Conservation (phyloP, 2,888 invertebrate species). For the Polylopha cassiicola region DNA sequence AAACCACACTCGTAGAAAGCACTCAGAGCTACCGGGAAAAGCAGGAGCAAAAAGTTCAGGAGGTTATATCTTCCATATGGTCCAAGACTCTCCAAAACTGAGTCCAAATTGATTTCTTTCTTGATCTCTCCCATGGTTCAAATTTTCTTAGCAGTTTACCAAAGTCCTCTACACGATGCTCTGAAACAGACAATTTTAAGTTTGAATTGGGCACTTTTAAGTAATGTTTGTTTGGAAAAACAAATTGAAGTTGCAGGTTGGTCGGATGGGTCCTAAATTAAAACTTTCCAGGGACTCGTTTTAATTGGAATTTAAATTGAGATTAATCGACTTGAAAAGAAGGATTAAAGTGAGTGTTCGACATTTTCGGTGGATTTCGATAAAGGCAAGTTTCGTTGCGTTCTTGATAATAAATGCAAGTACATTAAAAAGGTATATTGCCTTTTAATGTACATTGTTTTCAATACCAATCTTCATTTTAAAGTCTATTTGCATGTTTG, state of each 20-base stretch:
- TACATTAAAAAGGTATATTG: no score
- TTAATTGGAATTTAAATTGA: no score
- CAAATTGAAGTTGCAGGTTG: slow-evolving; percentile 7
- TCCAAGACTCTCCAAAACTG: slow-evolving; percentile 63
- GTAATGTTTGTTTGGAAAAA: not conserved
- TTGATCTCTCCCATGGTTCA: slow-evolving; percentile 52
- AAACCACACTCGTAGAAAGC: slow-evolving; percentile 69
- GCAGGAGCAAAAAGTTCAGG: slow-evolving; percentile 60
- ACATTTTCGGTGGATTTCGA: no score
- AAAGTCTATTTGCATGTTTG: no score
- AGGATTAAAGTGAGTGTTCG: no score
- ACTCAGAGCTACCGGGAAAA: slow-evolving; percentile 62
- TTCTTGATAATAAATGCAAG: no score
- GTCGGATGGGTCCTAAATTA: slow-evolving; percentile 22
- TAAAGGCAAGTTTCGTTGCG: no score
- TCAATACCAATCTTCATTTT: no score
- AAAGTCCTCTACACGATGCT: no score
- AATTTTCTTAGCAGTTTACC: slow-evolving; percentile 10
- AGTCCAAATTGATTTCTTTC: slow-evolving; percentile 70
- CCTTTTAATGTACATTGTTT: no score
- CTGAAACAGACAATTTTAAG: slow-evolving; percentile 8
- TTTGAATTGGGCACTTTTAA: not conserved
- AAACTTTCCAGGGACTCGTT: no score
- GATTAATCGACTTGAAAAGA: no score
- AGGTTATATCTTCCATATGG: slow-evolving; percentile 67